phyloP scores from a whole-genome alignment of 2,888 invertebrate species.

The Geotrupes spiniger region DNA sequence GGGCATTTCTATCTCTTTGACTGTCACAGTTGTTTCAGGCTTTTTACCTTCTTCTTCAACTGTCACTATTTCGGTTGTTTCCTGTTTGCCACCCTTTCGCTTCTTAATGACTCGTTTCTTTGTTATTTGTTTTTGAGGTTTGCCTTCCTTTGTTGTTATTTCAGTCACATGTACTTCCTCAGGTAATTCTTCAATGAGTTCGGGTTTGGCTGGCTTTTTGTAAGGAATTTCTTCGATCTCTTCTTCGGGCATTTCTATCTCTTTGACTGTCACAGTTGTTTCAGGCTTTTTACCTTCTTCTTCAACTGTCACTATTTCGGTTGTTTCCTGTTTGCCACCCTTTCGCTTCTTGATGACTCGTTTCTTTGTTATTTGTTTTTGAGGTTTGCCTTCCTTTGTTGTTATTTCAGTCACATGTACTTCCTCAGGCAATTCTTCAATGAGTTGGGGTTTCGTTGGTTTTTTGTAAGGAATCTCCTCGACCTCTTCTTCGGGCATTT shows the following conservation, averaged over 20 bases:
- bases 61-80: slow-evolving; percentile 42
- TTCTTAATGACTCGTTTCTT: slow-evolving; percentile 50
- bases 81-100: slow-evolving; percentile 41
- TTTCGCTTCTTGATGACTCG: slow-evolving; percentile 41
- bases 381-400: slow-evolving; percentile 31
- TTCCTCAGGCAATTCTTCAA: slow-evolving; percentile 29
- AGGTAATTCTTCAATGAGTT: slow-evolving; percentile 24
- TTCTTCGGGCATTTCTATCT: slow-evolving; percentile 35
- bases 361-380: slow-evolving; percentile 39
- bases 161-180: slow-evolving; percentile 19
- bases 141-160: slow-evolving; percentile 29
- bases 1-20: slow-evolving; percentile 35
- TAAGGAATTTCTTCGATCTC: slow-evolving; percentile 12
- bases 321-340: slow-evolving; percentile 42
- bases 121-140: slow-evolving; percentile 29
- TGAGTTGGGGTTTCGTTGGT: slow-evolving; percentile 15
- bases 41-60: slow-evolving; percentile 38
- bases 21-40: slow-evolving; percentile 32
- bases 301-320: slow-evolving; percentile 38
- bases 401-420: slow-evolving; percentile 31
- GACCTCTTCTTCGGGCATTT: slow-evolving; percentile 15
- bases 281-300: slow-evolving; percentile 35
- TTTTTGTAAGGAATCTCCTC: slow-evolving; percentile 26
- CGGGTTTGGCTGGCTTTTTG: not conserved
- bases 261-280: slow-evolving; percentile 36